Base-by-base conservation (phyloP, 53 echinoderm and acorn worm genomes). In the Henricia sp. region DNA sequence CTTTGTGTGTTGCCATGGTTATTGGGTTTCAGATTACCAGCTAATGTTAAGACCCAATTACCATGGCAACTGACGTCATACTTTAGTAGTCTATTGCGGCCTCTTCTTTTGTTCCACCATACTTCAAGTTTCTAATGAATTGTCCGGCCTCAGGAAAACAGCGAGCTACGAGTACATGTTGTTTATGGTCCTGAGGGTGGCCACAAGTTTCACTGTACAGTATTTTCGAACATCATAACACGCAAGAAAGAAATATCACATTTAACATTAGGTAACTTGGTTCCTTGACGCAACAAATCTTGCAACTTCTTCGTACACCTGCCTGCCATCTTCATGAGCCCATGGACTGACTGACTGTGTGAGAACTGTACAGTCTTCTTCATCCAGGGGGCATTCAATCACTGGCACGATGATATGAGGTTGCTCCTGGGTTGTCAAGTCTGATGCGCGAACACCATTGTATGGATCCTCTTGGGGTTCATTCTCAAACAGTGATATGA, bases 291-390 rank as follows among this genome's bases (percentile, higher is more conserved):
- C 64, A 5, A 33, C 33, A 32, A 33, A 64, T 64, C 33, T 32
- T 64, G 64, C 64, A 32, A 23, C 35, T 0, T 64, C 35, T 33
- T 8, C 9, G 64, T 64, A 64, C 10, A 64, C 64, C 64, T 64
- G 34, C 64, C 27, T 33, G 32, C 64, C 35, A 34, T 64, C 64
- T 29, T 64, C 64, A 64, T 64, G 35, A 29, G 64, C 64, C 64
- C 1, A 33, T 27, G 64, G 64, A 64, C 64, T 64, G 64, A 64
- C 32, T 30, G 64, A 29, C 32, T 64, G 28, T 32, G 27, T 27
- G 9, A 64, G 64, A 13, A 29, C 14, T 32, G 28, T 64, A 33
- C 27, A 64, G 11, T 32, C 33, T 11, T 64, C 14, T 3, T 0
- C 3, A 32, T 64, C 35, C 10, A 64, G 64, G 27, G 64, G 64